A percentile compares a stretch with the other conserved stretches of the same genome.
Evolutionary conservation across 1,140 invertebrate genomes (phyloP).

Genomic region (Brevipalpus yothersi): DNA sequence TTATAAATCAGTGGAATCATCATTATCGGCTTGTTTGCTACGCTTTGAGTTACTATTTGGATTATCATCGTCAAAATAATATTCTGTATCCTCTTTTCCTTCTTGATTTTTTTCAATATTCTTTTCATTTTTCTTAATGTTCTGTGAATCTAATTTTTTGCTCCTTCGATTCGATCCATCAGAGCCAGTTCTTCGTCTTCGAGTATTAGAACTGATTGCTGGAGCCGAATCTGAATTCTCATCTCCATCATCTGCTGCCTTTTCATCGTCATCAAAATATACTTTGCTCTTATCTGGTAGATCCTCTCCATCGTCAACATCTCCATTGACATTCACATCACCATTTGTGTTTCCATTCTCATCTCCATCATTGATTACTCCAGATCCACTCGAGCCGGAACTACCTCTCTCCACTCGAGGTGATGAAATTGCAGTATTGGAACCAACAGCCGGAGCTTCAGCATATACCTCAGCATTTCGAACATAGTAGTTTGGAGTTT

Average conservation of each 20-base stretch:
- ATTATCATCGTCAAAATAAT: too few species aligned
- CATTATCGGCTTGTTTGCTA: too few species aligned
- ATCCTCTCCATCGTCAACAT: background rate
- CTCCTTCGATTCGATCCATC: too few species aligned
- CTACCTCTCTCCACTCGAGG: background rate
- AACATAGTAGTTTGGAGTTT: conserved; percentile 28
- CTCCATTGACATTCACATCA: background rate
- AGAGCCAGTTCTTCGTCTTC: too few species aligned
- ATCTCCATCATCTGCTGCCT: background rate
- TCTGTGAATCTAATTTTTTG: too few species aligned
- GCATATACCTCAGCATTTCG: conserved; percentile 22
- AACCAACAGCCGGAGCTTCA: background rate
- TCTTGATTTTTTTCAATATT: too few species aligned
- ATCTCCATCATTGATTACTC: background rate
- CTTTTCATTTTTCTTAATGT: too few species aligned
- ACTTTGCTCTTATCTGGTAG: background rate
- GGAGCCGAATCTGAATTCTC: too few species aligned
- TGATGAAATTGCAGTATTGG: background rate
- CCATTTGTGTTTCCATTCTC: background rate
- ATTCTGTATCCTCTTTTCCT: too few species aligned
- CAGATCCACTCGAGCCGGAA: background rate
- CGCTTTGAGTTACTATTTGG: too few species aligned
- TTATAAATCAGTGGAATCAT: too few species aligned
- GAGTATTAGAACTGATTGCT: too few species aligned
- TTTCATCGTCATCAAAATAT: background rate